Evolutionary conservation across 2,797 vertebrate genomes (phyloP).

Genomic region (Miichthys miiuy): DNA sequence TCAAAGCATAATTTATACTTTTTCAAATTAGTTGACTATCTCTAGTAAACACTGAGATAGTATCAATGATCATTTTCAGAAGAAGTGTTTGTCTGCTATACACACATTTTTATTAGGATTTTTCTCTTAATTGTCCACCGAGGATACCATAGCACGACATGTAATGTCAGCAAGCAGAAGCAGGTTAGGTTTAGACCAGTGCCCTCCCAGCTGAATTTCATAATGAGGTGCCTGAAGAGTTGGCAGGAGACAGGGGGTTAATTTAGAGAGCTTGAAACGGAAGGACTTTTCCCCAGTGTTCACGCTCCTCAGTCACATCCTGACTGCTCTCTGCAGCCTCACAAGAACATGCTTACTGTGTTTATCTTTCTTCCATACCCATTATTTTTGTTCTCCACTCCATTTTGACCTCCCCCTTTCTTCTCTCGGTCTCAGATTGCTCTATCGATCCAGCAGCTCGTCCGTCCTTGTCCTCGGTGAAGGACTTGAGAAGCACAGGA

Average conservation of each 20-base stretch:
- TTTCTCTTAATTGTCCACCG: conserved; percentile 14
- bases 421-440: conserved; percentile 32
- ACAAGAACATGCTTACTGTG: conserved; percentile 15
- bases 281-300: conserved; percentile 67
- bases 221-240: conserved; percentile 77
- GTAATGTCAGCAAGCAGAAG: conserved; percentile 36
- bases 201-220: conserved; percentile 64
- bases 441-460: conserved; percentile 54
- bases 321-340: conserved; percentile 36
- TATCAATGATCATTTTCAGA: conserved; percentile 6
- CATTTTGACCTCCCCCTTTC: conserved; percentile 24
- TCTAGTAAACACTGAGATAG: background rate
- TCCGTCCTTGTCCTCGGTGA: conserved; percentile 44
- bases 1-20: background rate
- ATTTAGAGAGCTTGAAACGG: conserved; percentile 67
- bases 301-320: conserved; percentile 39
- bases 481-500: conserved; percentile 38
- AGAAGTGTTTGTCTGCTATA: background rate
- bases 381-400: conserved; percentile 44
- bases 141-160: conserved; percentile 29
- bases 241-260: conserved; percentile 63
- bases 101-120: background rate
- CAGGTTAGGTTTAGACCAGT: conserved; percentile 49
- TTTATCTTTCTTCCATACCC: conserved; percentile 28
- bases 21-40: background rate